Base-by-base conservation (phyloP, 2,888 invertebrate genomes). In the Cepaea hortensis region DNA sequence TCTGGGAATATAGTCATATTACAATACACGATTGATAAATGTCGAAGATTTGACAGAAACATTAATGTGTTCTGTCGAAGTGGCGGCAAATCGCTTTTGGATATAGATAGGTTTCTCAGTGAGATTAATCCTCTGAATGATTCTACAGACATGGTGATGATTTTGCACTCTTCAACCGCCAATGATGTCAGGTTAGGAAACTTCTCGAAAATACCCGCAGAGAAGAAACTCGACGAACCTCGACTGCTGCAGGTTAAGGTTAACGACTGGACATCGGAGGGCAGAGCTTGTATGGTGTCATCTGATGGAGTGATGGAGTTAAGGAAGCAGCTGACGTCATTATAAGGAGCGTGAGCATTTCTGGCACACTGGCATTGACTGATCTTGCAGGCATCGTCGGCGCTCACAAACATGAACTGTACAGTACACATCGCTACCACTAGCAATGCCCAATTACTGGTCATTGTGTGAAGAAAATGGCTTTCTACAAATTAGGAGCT, bases 301-400 rank as follows among this genome's bases (percentile, higher is more conserved):
- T 83, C 83, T 35, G 72, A 73, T 11, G 83, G 3, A 7, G 83
- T 46, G 20, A 83, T 62, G 61, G 83, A 61, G 20, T 15, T 55
- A 35, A 83, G 73, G 35, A 75, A 83, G 35, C 83, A 83, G 15
- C 1, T 83, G 75, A 81, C 81, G 11, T 81, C 70, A 50, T 65
- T 6, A 23, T 65, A 80, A 3, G 80, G 4, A 4, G 3, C 1
- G 18, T 62, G 0, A 11, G 65, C 1, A 7, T 35, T 80, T n/a
- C 5, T 68, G 70, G 2, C 70, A 20, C 81, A 81, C n/a, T 70
- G 48, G n/a, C 81, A 81, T 35, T 72, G n/a, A 13, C 48, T 68
- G 48, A 81, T 81, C 2, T 6, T 0, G n/a, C 81, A 81, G 70
- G 70, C 81, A 11, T 4, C 46, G 3, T 35, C 48, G 20, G 77